Percentiles rank a stretch among this genome's conserved stretches.
These are phyloP conservation scores for Notechis scutatus DNA, from an alignment of 2,113 vertebrate genomes.

Conservation along the genomic window DNA sequence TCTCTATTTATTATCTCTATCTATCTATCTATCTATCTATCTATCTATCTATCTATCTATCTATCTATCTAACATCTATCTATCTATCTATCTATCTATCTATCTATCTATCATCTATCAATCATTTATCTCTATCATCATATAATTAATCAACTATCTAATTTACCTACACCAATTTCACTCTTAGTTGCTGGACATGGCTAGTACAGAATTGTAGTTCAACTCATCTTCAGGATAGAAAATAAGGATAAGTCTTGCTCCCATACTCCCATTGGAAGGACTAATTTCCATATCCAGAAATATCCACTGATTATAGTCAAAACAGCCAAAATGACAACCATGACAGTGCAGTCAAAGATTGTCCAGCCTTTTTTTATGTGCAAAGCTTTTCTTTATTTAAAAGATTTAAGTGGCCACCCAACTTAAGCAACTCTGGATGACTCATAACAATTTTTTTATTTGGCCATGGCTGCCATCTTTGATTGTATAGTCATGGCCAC, in stretches of 20 bases:
- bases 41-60: too few species aligned
- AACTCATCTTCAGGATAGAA: not conserved
- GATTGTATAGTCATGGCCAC: too few species aligned
- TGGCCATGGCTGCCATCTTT: too few species aligned
- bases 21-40: too few species aligned
- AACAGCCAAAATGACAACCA: not conserved
- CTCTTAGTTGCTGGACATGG: not conserved
- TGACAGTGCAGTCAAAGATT: not conserved
- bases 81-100: too few species aligned
- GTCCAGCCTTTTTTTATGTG: not conserved
- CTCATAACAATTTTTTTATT: not conserved
- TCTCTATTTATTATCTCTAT: too few species aligned
- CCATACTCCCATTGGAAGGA: not conserved
- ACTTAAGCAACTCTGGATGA: not conserved
- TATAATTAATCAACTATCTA: not conserved
- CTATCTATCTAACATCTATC: too few species aligned
- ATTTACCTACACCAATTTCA: not conserved
- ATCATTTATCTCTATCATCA: too few species aligned
- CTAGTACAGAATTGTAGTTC: not conserved
- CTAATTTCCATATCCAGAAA: not conserved
- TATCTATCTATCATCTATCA: too few species aligned
- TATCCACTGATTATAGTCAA: not conserved
- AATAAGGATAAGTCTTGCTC: not conserved
- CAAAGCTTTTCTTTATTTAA: not conserved
- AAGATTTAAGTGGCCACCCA: not conserved